Conservation (phyloP, 2,888 invertebrate species). For the Asteroscopus sphinx region DNA sequence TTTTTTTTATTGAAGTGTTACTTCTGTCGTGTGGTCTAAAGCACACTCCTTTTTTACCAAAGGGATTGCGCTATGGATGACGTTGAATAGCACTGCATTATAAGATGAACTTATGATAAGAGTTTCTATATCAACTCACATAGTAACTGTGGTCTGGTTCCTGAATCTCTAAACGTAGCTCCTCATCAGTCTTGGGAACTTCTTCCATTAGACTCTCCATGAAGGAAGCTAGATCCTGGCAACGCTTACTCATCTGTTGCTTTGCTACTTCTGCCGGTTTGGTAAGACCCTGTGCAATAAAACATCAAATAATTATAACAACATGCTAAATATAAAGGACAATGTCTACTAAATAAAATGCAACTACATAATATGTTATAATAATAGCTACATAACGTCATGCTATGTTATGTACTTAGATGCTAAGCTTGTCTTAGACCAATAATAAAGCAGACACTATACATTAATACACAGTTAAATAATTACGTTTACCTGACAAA, state of each 20-base stretch:
- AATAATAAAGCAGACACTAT: constrained; percentile 19
- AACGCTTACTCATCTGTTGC: constrained; percentile 92
- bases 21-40: no score
- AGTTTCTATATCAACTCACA: constrained; percentile 82
- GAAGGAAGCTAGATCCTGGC: constrained; percentile 92
- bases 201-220: constrained; percentile 94
- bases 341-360: not conserved
- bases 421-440: constrained; percentile 8
- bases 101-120: no score
- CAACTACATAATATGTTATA: constrained; percentile 15
- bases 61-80: no score
- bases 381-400: constrained; percentile 16
- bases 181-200: constrained; percentile 88
- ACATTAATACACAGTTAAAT: constrained; percentile 8
- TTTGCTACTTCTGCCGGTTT: constrained; percentile 90
- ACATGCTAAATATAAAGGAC: not conserved
- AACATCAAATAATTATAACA: constrained; percentile 17
- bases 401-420: constrained; percentile 25
- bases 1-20: no score
- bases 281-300: constrained; percentile 72
- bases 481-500: constrained; percentile 24
- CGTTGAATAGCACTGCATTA: no score
- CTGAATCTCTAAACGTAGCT: constrained; percentile 89
- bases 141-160: constrained; percentile 91
- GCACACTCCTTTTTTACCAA: no score